Evolutionary conservation across 2,113 vertebrate species (phyloP).

Genomic region (Anser cygnoides): DNA sequence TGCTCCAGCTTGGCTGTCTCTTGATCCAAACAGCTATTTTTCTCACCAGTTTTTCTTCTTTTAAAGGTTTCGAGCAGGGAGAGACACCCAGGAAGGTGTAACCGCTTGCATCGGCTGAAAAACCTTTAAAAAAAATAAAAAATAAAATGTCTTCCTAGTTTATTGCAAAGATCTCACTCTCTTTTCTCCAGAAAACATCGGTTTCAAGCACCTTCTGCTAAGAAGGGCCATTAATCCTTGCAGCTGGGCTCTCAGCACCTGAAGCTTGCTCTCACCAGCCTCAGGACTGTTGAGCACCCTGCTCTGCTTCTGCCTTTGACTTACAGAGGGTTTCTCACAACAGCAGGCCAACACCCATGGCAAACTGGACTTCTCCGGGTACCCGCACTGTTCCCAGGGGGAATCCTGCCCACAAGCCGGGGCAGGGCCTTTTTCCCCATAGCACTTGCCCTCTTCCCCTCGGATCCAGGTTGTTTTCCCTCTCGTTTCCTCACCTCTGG

Average conservation of each 20-base stretch:
- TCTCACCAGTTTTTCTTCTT: background rate
- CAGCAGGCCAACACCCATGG: background rate
- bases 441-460: background rate
- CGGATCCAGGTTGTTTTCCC: background rate
- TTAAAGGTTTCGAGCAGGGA: background rate
- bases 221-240: conserved; percentile 5
- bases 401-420: background rate
- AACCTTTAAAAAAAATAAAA: background rate
- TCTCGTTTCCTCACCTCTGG: background rate
- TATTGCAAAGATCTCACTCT: conserved; percentile 4
- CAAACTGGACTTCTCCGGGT: background rate
- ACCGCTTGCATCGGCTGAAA: background rate
- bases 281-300: background rate
- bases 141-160: background rate
- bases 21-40: background rate
- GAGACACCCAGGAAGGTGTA: background rate
- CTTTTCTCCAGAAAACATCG: background rate
- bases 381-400: background rate
- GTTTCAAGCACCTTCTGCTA: conserved; percentile 6
- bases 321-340: background rate
- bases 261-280: background rate
- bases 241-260: background rate
- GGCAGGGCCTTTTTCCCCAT: background rate
- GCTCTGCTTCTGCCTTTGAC: background rate
- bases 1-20: background rate